phyloP scores from a whole-genome alignment of 2,113 vertebrate species.

The Podarcis raffonei region DNA sequence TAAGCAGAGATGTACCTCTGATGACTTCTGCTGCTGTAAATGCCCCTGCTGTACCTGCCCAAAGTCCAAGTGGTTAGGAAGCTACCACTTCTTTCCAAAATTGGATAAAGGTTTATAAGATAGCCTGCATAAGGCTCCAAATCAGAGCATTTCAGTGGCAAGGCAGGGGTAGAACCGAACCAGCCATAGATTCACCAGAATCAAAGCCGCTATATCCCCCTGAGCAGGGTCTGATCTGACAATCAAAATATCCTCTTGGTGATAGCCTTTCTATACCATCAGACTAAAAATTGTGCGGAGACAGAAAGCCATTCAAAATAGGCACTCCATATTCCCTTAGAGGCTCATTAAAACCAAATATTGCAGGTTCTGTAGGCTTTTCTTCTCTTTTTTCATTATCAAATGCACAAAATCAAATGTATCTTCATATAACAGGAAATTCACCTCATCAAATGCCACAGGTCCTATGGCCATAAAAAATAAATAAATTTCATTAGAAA shows the following conservation, averaged over 20 bases:
- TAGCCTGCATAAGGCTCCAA: neutral
- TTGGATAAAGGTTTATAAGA: too few relatives aligned
- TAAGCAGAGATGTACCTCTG: too few relatives aligned
- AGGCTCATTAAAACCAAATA: neutral
- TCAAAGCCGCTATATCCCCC: neutral
- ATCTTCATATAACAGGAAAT: too few relatives aligned
- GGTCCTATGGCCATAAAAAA: neutral
- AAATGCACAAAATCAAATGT: too few relatives aligned
- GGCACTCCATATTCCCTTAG: neutral
- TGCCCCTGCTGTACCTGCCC: too few relatives aligned
- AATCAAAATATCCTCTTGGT: neutral
- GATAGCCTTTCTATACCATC: neutral
- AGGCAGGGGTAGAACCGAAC: too few relatives aligned
- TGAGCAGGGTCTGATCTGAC: too few relatives aligned
- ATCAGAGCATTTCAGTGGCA: neutral
- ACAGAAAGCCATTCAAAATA: neutral
- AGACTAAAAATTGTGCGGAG: neutral
- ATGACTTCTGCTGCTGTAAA: too few relatives aligned
- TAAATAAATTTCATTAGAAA: neutral
- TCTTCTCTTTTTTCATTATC: too few relatives aligned
- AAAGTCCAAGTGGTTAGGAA: too few relatives aligned
- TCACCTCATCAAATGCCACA: neutral
- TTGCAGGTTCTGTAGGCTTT: too few relatives aligned
- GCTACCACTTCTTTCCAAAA: too few relatives aligned
- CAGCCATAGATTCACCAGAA: neutral